A percentile compares a stretch with the other conserved stretches of the same genome.
These are phyloP conservation scores for Ischnura elegans DNA, from an alignment of 2,888 invertebrate species.

Conservation along the genomic window DNA sequence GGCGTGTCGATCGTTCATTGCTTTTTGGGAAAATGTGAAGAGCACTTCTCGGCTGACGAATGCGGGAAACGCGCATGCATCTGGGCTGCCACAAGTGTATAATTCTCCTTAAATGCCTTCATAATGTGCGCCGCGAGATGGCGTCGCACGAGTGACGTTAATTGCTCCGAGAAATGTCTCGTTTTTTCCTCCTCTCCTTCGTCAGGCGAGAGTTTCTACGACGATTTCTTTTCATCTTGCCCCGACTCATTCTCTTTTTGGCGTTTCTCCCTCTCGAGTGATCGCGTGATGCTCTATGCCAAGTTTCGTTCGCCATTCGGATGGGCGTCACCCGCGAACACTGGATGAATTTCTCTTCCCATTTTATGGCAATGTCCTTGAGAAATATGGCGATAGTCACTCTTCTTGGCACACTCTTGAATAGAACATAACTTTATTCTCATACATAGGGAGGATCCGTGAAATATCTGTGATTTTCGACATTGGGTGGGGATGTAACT, in stretches of 20 bases:
- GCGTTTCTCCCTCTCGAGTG: background rate
- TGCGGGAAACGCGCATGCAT: background rate
- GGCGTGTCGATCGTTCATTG: background rate
- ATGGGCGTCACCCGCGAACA: background rate
- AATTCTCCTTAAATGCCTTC: background rate
- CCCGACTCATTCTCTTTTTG: background rate
- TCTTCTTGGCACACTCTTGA: too few relatives aligned
- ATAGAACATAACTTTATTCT: too few relatives aligned
- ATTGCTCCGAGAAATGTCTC: background rate
- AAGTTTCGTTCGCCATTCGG: background rate
- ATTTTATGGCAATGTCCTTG: too few relatives aligned
- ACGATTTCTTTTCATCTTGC: background rate
- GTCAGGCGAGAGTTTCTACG: background rate
- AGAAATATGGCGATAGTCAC: too few relatives aligned
- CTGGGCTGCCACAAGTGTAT: background rate
- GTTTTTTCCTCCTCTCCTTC: background rate
- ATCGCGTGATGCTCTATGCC: background rate
- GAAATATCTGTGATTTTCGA: too few relatives aligned
- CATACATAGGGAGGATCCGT: too few relatives aligned
- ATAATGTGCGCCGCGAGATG: background rate
- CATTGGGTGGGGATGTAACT: too few relatives aligned
- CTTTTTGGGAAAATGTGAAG: background rate
- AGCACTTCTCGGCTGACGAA: background rate
- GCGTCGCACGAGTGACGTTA: background rate
- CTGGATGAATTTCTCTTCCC: background rate